Percentiles rank a stretch among this genome's conserved stretches.
Evolutionary conservation across 2,888 invertebrate genomes (phyloP).

Genomic region (Cryptophagus acutangulus): DNA sequence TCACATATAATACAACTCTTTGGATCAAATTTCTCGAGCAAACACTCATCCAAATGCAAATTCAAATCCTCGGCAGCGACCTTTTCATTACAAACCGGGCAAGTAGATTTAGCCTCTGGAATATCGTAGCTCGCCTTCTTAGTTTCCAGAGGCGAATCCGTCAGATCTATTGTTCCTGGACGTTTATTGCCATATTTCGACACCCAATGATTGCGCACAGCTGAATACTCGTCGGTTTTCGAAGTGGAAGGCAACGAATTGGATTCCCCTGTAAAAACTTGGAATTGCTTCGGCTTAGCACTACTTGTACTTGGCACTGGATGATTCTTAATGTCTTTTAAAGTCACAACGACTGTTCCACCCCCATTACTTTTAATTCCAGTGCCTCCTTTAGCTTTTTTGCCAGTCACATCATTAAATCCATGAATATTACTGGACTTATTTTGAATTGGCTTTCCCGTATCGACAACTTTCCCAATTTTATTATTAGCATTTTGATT

Average conservation of each 20-base stretch:
- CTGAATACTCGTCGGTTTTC: conserved; percentile 30
- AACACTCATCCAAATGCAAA: conserved; percentile 39
- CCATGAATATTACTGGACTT: conserved; percentile 32
- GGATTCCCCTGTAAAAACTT: no score
- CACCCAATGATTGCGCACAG: conserved; percentile 45
- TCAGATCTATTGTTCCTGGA: conserved; percentile 8
- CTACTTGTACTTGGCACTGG: background rate
- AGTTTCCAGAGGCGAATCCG: conserved; percentile 10
- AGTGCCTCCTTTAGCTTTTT: conserved; percentile 5
- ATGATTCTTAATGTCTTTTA: conserved; percentile 16
- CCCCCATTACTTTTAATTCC: conserved; percentile 39
- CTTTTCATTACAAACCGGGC: conserved; percentile 45
- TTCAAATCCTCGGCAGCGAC: conserved; percentile 35
- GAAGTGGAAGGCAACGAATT: conserved; percentile 8
- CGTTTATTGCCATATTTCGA: conserved; percentile 37
- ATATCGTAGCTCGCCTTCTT: conserved; percentile 12
- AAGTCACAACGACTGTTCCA: conserved; percentile 30
- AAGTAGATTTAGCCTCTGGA: conserved; percentile 23
- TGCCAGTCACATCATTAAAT: conserved; percentile 25
- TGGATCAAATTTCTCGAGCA: conserved; percentile 13
- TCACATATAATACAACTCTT: conserved; percentile 26
- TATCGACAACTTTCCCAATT: no score
- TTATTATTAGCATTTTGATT: no score
- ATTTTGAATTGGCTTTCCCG: no score
- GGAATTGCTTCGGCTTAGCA: background rate